Base-by-base conservation (phyloP, 2,113 vertebrate species). In the Sclerurus mexicanus region DNA sequence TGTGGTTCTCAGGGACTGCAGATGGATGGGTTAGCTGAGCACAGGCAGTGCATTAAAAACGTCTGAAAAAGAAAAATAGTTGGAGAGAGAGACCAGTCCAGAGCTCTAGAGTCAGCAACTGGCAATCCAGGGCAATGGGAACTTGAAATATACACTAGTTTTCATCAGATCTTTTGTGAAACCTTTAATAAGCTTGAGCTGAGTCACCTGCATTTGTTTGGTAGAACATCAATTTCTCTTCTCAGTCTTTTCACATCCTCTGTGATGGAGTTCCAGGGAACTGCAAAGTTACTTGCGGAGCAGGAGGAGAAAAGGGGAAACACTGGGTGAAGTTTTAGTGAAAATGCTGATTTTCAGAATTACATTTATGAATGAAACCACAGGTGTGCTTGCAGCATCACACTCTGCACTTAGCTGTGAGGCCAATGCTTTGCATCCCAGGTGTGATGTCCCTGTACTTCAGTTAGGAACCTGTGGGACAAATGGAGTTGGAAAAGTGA, bases 1-100 rank as follows among this genome's bases (percentile, higher is more conserved):
- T 67, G 90, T 93, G 93, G 87, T 79, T 93, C 83, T 95, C 50
- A 14, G 73, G 35, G 84, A 12, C 66, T 69, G 85, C 78, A 77
- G 58, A 80, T 53, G 69, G 58, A 46, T 87, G 86, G 71, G 74
- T 90, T 56, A 73, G 73, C 73, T 62, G 69, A 72, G 55, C 75
- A 37, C 76, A 94, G 79, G 19, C 85, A 50, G 73, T 37, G 9
- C 35, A 53, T 91, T 83, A 87, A 86, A 94, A 88, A 74, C 35
- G 60, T 82, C 79, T 60, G 4, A 39, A 73, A 58, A 74, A 92
- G 80, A 84, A 80, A 93, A 91, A 69, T 33, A 49, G 24, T 59
- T 85, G 76, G 74, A 71, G 58, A 74, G 81, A 47, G 78, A 87
- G 56, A 79, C 40, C 47, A 35, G 18, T 31, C 60, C 56, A 63